A percentile compares a stretch with the other conserved stretches of the same genome.
These are phyloP conservation scores for Borostomias antarcticus DNA, from an alignment of 2,797 vertebrate species.

Conservation along the genomic window DNA sequence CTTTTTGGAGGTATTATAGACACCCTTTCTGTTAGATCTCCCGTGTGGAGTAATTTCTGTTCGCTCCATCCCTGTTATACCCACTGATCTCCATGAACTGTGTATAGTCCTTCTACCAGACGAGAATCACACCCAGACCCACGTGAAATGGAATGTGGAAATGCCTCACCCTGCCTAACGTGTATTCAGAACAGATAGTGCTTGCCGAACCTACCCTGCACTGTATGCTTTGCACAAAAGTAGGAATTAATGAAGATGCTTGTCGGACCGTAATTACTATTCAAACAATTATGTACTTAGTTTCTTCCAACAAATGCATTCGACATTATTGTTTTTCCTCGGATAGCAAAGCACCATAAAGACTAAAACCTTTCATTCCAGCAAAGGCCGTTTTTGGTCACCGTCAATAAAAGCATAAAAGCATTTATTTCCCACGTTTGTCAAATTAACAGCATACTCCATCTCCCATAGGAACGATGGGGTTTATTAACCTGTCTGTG, in stretches of 20 bases:
- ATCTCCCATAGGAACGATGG: conserved; percentile 86
- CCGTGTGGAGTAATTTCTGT: conserved; percentile 48
- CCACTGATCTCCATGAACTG: conserved; percentile 48
- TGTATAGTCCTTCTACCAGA: conserved; percentile 53
- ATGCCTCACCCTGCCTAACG: conserved; percentile 68
- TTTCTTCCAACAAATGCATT: conserved; percentile 86
- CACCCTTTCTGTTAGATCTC: conserved; percentile 49
- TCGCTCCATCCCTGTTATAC: conserved; percentile 34
- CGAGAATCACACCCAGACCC: conserved; percentile 63
- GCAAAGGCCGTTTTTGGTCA: conserved; percentile 86
- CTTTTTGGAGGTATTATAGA: conserved; percentile 48
- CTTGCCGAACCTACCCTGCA: conserved; percentile 70
- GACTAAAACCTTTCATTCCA: conserved; percentile 88
- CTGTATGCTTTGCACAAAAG: conserved; percentile 76
- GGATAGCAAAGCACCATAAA: conserved; percentile 80
- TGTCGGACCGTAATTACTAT: conserved; percentile 83
- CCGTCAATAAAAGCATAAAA: conserved; percentile 90
- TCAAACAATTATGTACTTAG: conserved; percentile 88
- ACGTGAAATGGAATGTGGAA: conserved; percentile 62
- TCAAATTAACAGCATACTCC: conserved; percentile 88
- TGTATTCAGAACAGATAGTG: conserved; percentile 66
- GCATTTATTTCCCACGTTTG: conserved; percentile 89
- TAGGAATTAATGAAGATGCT: conserved; percentile 87
- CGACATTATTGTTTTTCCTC: conserved; percentile 82
- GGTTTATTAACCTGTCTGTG: conserved; percentile 85